Base-by-base conservation (phyloP, 2,888 invertebrate genomes). In the Apamea epomidion region DNA sequence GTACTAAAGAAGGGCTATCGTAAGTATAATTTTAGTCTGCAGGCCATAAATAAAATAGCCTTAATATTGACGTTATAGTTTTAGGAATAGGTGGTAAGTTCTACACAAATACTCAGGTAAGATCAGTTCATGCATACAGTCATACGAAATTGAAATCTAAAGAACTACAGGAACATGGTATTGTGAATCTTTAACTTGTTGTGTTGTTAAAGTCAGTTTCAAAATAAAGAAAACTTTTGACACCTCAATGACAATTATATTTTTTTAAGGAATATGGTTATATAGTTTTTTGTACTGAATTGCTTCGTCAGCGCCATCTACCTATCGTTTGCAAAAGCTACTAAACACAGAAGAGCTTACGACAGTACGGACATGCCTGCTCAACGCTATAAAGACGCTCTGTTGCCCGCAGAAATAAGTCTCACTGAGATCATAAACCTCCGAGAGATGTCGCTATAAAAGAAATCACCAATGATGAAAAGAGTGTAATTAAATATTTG, bases 61-160 rank as follows among this genome's bases (percentile, higher is more conserved):
- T 80, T 65, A 80, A 65, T 72, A 74, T 72, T 74, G 67, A 83
- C 60, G 48, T 51, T 64, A 84, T 73, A 82, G 73, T 74, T 74
- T 82, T 78, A 85, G 73, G 64, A 73, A 68, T 82, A 82, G 74
- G 42, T 48, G 48, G 29, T 80, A 80, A 72, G 45, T 72, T 78
- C 80, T 85, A 83, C 58, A 21, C 69, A 72, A 84, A 81, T 76
- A 79, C 62, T 79, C 67, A 85, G 62, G 71, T 71, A 79, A 80
- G 78, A 81, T 80, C 84, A 81, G 82, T 82, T 88, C 91, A 92
- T 87, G 85, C 90, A 90, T 88, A 90, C 88, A 88, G 81, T 85
- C 80, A 87, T 85, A 91, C 89, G 84, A 87, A 90, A 89, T 85
- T 81, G 88, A 89, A 87, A 88, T 89, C 90, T 92, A 89, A 83